A percentile compares a stretch with the other conserved stretches of the same genome.
Conservation (phyloP, 2,888 invertebrate genomes). For the Trissolcus brochymenae region DNA sequence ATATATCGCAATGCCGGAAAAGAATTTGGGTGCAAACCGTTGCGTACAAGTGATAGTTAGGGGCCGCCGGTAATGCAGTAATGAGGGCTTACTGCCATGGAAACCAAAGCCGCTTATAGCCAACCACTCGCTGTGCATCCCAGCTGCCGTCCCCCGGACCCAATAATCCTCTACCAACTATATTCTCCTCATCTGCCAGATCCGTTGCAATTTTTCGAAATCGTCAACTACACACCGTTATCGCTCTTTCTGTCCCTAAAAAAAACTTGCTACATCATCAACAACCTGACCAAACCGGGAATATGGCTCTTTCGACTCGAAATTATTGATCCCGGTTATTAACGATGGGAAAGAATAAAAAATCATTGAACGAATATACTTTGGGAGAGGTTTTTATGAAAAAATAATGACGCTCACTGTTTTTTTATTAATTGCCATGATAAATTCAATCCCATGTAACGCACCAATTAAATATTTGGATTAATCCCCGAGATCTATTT, state of each 20-base stretch:
- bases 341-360: background rate
- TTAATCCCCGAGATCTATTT: too few relatives aligned
- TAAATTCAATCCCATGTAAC: too few relatives aligned
- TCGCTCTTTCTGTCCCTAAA: background rate
- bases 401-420: too few relatives aligned
- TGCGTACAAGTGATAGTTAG: slow-evolving; percentile 73
- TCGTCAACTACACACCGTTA: slow-evolving; percentile 31
- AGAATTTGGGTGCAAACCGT: slow-evolving; percentile 67
- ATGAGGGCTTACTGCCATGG: slow-evolving; percentile 77
- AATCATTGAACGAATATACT: too few relatives aligned
- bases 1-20: slow-evolving; percentile 54
- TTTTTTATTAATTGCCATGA: too few relatives aligned
- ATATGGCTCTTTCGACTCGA: slow-evolving; percentile 15
- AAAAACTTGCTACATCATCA: slow-evolving; percentile 37
- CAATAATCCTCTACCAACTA: slow-evolving; percentile 63
- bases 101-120: slow-evolving; percentile 77
- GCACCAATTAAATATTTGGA: too few relatives aligned
- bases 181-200: slow-evolving; percentile 65
- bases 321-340: slow-evolving; percentile 12
- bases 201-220: slow-evolving; percentile 59
- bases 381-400: too few relatives aligned
- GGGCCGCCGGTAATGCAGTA: slow-evolving; percentile 76
- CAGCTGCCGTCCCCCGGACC: slow-evolving; percentile 47
- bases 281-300: slow-evolving; percentile 22
- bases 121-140: slow-evolving; percentile 71